Evolutionary conservation across 2,113 vertebrate genomes (phyloP).

Genomic region (Neopipo cinnamomea): DNA sequence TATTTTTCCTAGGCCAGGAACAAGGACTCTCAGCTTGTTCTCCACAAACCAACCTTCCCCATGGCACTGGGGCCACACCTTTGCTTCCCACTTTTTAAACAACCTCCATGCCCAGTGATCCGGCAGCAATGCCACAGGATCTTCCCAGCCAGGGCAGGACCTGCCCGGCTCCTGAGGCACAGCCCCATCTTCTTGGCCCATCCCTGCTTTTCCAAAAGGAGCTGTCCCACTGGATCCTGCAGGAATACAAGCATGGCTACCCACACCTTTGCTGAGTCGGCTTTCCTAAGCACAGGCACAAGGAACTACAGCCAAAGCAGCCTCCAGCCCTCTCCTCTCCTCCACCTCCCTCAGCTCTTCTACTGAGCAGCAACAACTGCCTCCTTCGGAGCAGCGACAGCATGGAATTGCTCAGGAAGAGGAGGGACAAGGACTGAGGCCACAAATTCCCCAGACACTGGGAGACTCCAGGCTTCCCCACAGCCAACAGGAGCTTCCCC

Average conservation of each 20-base stretch:
- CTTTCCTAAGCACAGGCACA: not conserved
- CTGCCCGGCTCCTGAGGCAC: not conserved
- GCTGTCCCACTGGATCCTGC: not conserved
- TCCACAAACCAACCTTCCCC: not conserved
- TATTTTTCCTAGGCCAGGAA: not conserved
- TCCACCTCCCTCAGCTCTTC: not conserved
- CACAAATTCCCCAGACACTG: not conserved
- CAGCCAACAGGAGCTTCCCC: not conserved
- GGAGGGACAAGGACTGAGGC: not conserved
- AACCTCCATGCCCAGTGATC: not conserved
- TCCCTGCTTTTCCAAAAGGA: not conserved
- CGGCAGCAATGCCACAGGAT: accelerated
- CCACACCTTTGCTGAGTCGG: not conserved
- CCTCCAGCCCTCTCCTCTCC: not conserved
- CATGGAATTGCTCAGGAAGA: not conserved
- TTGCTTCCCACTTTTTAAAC: not conserved
- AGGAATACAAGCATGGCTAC: not conserved
- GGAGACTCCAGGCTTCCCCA: not conserved
- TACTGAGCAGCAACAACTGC: not conserved
- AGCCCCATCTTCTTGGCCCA: not conserved
- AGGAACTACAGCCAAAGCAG: not conserved
- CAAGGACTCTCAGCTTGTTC: not conserved
- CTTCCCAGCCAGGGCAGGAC: not conserved
- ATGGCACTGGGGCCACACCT: not conserved
- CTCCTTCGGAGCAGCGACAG: not conserved